Evolutionary conservation across 1,140 invertebrate genomes (phyloP).

Genomic region (Aphelenchoides besseyi): DNA sequence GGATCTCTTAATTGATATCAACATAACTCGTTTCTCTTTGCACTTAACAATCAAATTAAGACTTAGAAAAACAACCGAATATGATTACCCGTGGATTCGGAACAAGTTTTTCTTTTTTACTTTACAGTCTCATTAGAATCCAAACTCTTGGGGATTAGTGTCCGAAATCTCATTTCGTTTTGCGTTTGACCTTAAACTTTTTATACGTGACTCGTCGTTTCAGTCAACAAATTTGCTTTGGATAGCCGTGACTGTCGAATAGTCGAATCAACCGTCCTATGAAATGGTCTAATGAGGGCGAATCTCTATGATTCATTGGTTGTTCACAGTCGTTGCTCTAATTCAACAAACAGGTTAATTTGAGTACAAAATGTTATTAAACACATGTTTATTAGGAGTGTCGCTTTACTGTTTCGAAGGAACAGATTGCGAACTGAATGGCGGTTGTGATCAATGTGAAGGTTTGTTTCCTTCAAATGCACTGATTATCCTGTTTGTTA

Average conservation of each 20-base stretch:
- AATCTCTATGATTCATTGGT: conserved; percentile 8
- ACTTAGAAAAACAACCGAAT: background rate
- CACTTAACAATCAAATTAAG: background rate
- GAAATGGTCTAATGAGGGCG: conserved; percentile 11
- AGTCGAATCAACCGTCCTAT: background rate
- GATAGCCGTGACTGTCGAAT: too few species aligned
- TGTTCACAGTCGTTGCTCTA: background rate
- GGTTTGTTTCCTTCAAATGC: background rate
- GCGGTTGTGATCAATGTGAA: background rate
- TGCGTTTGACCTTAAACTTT: conserved; percentile 10
- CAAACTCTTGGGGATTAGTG: too few species aligned
- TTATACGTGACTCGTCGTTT: background rate
- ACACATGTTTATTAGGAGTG: background rate
- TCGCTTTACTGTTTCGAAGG: conserved; percentile 8
- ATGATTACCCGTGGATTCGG: too few species aligned
- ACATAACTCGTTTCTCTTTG: background rate
- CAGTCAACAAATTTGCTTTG: too few species aligned
- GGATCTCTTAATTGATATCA: background rate
- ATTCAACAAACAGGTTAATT: background rate
- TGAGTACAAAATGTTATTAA: background rate
- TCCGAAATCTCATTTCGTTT: background rate
- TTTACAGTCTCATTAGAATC: too few species aligned
- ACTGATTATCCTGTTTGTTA: background rate
- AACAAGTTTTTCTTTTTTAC: too few species aligned
- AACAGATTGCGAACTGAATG: conserved; percentile 12